Evolutionary conservation across 2,888 invertebrate genomes (phyloP), one percentile per base, ranked within the genome.

Genomic region (Epinotia nisella): DNA sequence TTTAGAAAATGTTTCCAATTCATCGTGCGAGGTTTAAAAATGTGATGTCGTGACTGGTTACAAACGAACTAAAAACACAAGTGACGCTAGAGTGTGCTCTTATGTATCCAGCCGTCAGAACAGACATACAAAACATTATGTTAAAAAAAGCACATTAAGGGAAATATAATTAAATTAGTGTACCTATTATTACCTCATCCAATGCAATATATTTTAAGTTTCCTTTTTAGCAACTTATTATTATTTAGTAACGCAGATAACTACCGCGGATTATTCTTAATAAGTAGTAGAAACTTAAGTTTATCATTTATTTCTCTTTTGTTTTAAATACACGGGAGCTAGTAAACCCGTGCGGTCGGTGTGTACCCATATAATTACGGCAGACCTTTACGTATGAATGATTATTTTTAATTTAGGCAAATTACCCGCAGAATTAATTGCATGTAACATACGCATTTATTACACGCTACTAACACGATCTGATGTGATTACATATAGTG

Each of bases 391-490:
- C 59, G 35, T 61, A 55, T 55, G 61, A 72, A 72, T 71, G 59
- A 71, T 72, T 67, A 67, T 60, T 55, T 72, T 72, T 72, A 72
- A 72, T 61, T 71, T 66, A 60, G 49, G 53, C 53, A 53, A 66
- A 66, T 69, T 60, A 61, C 24, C 1, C 53, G 41, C 1, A 55
- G n/a, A 60, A 60, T 21, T 62, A 70, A 70, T 56, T 45, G 17
- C 29, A 62, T 45, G 62, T 70, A 55, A 55, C 21, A 51, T 29
- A 49, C 17, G 29, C 53, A 62, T 65, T 53, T 65, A 65, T 55
- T 29, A 15, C 9, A 49, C 19, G 15, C 10, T 35, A 35, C 35
- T 19, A 41, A 55, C 17, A 15, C 55, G 24, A 62, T 15, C 24
- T 17, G 2, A 55, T 45, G 29, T 62, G 7, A 59, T 45, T 56